These are phyloP conservation scores for Spizaetus ornatus DNA, from an alignment of 2,113 vertebrate genomes.

Conservation along the genomic window DNA sequence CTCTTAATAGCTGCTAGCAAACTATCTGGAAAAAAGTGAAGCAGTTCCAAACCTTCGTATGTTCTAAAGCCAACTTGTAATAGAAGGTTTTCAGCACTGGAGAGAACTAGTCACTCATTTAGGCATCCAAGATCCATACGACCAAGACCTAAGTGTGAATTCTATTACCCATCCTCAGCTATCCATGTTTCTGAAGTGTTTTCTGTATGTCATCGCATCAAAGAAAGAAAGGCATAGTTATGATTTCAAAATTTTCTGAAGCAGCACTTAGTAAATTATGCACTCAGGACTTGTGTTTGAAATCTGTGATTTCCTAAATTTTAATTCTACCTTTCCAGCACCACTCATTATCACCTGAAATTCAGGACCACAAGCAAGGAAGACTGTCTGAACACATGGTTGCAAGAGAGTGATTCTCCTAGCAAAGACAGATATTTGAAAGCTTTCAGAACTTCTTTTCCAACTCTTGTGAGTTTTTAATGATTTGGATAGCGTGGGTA, in stretches of 20 bases:
- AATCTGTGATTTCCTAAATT: background rate
- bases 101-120: background rate
- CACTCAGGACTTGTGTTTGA: background rate
- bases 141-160: background rate
- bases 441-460: constrained; percentile 66
- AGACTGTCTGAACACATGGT: constrained; percentile 4
- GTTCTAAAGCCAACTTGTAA: background rate
- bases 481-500: constrained; percentile 66
- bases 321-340: background rate
- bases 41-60: background rate
- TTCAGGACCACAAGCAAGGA: constrained; percentile 14
- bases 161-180: background rate
- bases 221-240: background rate
- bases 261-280: background rate
- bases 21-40: background rate
- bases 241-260: background rate
- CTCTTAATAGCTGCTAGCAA: background rate
- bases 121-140: background rate
- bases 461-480: constrained; percentile 64
- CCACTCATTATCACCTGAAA: constrained; percentile 34
- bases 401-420: constrained; percentile 38
- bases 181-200: background rate
- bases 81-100: background rate
- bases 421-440: constrained; percentile 56
- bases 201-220: background rate